phyloP scores from a whole-genome alignment of 2,113 vertebrate genomes.

The Indicator maculatus region DNA sequence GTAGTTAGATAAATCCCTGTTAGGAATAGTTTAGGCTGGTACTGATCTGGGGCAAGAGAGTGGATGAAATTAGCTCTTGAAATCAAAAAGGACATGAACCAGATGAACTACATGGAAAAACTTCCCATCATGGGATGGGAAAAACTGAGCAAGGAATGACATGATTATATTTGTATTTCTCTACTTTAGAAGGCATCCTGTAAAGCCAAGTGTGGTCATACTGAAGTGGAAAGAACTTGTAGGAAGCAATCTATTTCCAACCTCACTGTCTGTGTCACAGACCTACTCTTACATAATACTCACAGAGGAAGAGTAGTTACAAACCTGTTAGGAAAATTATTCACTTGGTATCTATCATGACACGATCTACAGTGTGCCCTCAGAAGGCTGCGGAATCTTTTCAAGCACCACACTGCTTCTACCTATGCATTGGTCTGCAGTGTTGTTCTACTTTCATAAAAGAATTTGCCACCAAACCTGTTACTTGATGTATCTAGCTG shows the following conservation, averaged over 20 bases:
- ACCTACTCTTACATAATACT: background rate
- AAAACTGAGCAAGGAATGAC: background rate
- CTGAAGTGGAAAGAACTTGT: background rate
- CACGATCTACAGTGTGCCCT: background rate
- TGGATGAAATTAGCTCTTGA: background rate
- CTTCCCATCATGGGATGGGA: background rate
- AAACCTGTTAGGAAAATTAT: background rate
- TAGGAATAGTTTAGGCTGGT: background rate
- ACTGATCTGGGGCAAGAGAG: background rate
- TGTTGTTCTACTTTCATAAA: background rate
- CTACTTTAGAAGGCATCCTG: background rate
- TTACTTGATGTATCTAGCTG: background rate
- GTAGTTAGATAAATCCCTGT: background rate
- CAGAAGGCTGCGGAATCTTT: background rate
- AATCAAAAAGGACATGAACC: background rate
- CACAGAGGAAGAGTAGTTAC: background rate
- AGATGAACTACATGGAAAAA: background rate
- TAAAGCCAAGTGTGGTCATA: background rate
- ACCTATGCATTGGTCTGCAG: background rate
- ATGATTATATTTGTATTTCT: background rate
- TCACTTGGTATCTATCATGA: background rate
- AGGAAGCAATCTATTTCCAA: background rate
- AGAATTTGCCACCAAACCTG: background rate
- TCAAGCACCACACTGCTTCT: background rate
- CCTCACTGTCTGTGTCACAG: background rate